A percentile compares a stretch with the other conserved stretches of the same genome.
Conservation (phyloP, 2,113 vertebrate genomes). For the Salvelinus fontinalis region DNA sequence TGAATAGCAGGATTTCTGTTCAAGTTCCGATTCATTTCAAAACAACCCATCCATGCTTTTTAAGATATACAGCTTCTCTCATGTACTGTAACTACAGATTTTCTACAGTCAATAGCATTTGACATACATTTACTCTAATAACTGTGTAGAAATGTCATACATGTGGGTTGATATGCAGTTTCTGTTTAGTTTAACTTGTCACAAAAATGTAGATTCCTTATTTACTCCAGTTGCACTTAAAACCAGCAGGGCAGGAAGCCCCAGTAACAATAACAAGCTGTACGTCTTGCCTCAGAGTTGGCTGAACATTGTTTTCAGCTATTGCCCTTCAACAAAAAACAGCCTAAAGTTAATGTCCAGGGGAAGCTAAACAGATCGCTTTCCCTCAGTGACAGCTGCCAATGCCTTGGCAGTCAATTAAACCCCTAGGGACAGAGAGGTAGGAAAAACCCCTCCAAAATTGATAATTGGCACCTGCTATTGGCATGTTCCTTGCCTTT, state of each 20-base stretch:
- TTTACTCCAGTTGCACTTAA: too few relatives aligned
- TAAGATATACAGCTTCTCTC: too few relatives aligned
- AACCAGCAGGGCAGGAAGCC: too few relatives aligned
- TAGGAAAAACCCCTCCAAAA: neutral
- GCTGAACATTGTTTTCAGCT: constrained; percentile 45
- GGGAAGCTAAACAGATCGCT: constrained; percentile 55
- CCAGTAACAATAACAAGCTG: constrained; percentile 24
- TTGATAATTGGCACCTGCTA: constrained; percentile 5
- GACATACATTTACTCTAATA: neutral
- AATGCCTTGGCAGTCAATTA: constrained; percentile 60
- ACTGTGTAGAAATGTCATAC: too few relatives aligned
- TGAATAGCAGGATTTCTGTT: constrained; percentile 16
- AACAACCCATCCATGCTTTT: constrained; percentile 5
- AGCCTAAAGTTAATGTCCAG: constrained; percentile 30
- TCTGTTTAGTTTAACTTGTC: too few relatives aligned
- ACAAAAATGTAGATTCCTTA: too few relatives aligned
- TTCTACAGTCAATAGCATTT: neutral
- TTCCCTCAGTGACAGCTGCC: constrained; percentile 43
- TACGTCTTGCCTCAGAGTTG: constrained; percentile 44
- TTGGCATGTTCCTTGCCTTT: constrained; percentile 23
- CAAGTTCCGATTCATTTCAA: constrained; percentile 24
- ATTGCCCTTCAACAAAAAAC: constrained; percentile 35
- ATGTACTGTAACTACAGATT: neutral
- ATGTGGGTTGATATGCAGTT: too few relatives aligned
- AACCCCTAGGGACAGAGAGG: constrained; percentile 44